Base-by-base conservation (phyloP, 2,888 invertebrate species). In the Baccha elongata region DNA sequence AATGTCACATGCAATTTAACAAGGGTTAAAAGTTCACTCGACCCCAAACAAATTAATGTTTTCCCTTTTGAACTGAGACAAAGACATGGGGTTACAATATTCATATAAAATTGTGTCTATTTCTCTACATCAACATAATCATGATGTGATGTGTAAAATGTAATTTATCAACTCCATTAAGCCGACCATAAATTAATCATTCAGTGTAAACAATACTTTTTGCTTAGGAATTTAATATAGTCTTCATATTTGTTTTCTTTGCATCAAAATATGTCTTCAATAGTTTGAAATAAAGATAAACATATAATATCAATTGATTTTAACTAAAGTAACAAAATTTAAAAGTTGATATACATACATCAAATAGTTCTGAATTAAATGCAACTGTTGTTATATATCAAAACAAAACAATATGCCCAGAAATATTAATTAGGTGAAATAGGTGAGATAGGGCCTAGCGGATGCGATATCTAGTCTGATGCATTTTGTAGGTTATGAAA, bases 151-250 rank as follows among this genome's bases (percentile, higher is more conserved):
- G 69, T 65, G 40, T 55, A 58, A 60, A 73, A 52, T 75, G 58
- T 69, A 69, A 80, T 80, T 75, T 80, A 74, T 80, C 75, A 80
- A 80, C 69, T 75, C 60, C 64, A 80, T 80, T 71, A 80, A 80
- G 50, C 69, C 46, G 29, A 46, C 69, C 69, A 65, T 37, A 74
- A 71, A 71, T 80, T 71, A 71, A 75, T 80, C 75, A 74, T 65
- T 58, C n/a, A n/a, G 48, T 35, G 13, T 13, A 13, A 17, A 6
- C 37, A 58, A 13, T n/a, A 6, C 23, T 46, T 23, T 42, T 55
- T 13, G 8, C 13, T 55, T 37, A 5, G 23, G 37, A 13, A 3
- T 35, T 29, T 26, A 55, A 55, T 3, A 48, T 52, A 68, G 29
- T 44, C 40, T 23, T 13, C 29, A 32, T 11, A 11, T 35, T 19